phyloP scores from a whole-genome alignment of 2,113 vertebrate genomes.

The Macaca fascicularis region T2T-MFA8v1.1 NC_088390.1:12052001-12052500 shows the following conservation, averaged over 20 bases:
- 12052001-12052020: not conserved
- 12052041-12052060: not conserved
- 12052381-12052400: not conserved
- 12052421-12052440: not conserved
- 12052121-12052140: not conserved
- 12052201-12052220: not conserved
- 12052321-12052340: not conserved
- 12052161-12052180: not conserved
- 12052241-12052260: not conserved
- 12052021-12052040: not conserved
- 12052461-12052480: not conserved
- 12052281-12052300: not conserved
- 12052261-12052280: not conserved
- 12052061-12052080: not conserved
- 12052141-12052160: not conserved
- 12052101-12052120: not conserved
- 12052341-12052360: not conserved
- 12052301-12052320: not conserved
- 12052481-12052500: constrained; percentile 6
- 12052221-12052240: not conserved
- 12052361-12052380: not conserved
- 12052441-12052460: not conserved
- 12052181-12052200: not conserved
- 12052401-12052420: not conserved
- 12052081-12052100: not conserved